Evolutionary conservation across 2,113 vertebrate genomes (phyloP).

Genomic region (Nanger granti): DNA sequence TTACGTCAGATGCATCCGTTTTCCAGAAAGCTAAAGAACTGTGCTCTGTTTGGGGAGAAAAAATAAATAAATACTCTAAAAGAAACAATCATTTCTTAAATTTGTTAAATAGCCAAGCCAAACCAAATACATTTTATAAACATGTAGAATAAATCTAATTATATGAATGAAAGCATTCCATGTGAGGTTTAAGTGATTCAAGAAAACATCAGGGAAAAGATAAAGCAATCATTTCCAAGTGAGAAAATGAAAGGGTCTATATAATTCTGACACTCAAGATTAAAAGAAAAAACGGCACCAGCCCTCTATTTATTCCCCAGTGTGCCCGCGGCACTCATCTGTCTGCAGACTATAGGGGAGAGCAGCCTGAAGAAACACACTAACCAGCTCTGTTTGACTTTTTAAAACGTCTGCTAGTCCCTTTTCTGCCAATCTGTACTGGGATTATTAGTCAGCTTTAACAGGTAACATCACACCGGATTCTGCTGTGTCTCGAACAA

Average conservation of each 20-base stretch:
- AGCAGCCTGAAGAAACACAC: neutral
- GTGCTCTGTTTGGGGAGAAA: conserved; percentile 69
- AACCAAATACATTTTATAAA: neutral
- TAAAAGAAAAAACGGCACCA: neutral
- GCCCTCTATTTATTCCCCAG: neutral
- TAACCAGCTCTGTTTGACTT: neutral
- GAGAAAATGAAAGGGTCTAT: conserved; percentile 25
- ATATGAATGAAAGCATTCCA: neutral
- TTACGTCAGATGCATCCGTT: conserved; percentile 74
- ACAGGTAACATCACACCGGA: neutral
- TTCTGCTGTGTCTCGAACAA: neutral
- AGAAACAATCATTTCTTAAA: conserved; percentile 27
- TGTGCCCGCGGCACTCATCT: neutral
- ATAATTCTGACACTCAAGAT: conserved; percentile 8
- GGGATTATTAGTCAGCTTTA: neutral
- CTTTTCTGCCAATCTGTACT: neutral
- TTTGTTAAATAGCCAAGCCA: neutral
- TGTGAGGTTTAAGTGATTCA: neutral
- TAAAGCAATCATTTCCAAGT: neutral
- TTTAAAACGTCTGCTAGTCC: neutral
- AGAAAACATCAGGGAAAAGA: neutral
- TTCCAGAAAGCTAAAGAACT: conserved; percentile 69
- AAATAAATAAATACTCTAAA: conserved; percentile 17
- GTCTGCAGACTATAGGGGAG: neutral
- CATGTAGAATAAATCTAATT: neutral